Conservation (phyloP, 2,113 vertebrate species). For the Petrocephalus microphthalmus region DNA sequence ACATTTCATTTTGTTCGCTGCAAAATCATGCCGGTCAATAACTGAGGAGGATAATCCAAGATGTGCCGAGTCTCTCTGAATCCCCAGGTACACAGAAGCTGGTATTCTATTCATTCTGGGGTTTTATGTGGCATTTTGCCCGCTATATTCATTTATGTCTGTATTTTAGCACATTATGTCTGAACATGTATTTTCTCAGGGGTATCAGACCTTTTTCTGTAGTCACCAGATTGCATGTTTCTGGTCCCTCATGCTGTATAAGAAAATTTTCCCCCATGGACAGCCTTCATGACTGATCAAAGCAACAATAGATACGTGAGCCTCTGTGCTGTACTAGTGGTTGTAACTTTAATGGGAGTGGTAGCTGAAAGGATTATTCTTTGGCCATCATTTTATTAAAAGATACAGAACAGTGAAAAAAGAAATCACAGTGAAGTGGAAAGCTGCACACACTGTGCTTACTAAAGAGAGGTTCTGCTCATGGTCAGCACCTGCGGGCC, state of each 20-base stretch:
- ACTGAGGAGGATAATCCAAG: background rate
- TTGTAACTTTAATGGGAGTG: background rate
- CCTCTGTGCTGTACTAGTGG: background rate
- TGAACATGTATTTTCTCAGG: background rate
- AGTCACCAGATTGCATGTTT: background rate
- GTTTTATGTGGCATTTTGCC: background rate
- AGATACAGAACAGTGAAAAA: background rate
- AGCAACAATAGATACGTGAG: background rate
- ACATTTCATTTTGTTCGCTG: background rate
- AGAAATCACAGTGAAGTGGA: background rate
- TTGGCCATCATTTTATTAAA: background rate
- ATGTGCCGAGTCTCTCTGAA: background rate
- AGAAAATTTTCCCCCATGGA: background rate
- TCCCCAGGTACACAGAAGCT: background rate
- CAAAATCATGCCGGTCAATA: background rate
- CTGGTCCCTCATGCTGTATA: background rate
- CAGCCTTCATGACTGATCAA: background rate
- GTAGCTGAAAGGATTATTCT: background rate
- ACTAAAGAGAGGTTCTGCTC: background rate
- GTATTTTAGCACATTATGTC: background rate
- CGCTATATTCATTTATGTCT: background rate
- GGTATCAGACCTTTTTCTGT: background rate
- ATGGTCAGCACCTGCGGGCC: background rate
- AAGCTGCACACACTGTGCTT: background rate
- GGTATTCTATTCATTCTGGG: background rate